A percentile compares a stretch with the other conserved stretches of the same genome.
Evolutionary conservation across 2,113 vertebrate species (phyloP).

Genomic region (Lophotis ruficrista): DNA sequence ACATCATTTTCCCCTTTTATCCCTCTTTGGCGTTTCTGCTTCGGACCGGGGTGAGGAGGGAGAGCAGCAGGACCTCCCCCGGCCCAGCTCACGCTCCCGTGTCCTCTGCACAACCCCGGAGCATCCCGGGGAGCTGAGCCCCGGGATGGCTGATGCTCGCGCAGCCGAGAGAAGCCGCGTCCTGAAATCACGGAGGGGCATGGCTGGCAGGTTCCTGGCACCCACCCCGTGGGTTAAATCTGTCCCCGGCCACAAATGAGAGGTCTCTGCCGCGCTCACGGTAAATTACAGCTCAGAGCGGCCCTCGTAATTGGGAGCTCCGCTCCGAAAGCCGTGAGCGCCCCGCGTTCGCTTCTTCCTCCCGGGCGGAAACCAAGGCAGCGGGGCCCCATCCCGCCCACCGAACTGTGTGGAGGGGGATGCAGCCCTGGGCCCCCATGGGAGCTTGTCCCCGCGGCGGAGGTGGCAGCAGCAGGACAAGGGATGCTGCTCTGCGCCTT

Average conservation of each 20-base stretch:
- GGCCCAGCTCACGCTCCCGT: fast-evolving
- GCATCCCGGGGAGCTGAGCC: not conserved
- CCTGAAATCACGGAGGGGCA: not conserved
- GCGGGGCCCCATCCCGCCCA: not conserved
- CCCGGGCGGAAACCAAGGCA: fast-evolving
- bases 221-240: slow-evolving; percentile 45
- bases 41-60: not conserved
- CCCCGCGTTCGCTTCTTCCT: not conserved
- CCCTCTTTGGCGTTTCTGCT: not conserved
- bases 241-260: slow-evolving; percentile 58
- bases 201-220: not conserved
- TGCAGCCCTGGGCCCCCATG: not conserved
- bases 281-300: slow-evolving; percentile 34
- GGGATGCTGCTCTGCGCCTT: not conserved
- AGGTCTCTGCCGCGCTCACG: not conserved
- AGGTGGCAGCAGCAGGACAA: fast-evolving
- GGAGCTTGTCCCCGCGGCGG: no score
- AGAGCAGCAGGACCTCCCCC: not conserved
- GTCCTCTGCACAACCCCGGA: fast-evolving
- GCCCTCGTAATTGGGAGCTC: slow-evolving; percentile 43
- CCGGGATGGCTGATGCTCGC: fast-evolving
- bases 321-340: not conserved
- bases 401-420: fast-evolving
- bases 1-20: not conserved
- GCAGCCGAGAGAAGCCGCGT: fast-evolving